Evolutionary conservation across 2,888 invertebrate genomes (phyloP).

Genomic region (Dasypogon diadema): DNA sequence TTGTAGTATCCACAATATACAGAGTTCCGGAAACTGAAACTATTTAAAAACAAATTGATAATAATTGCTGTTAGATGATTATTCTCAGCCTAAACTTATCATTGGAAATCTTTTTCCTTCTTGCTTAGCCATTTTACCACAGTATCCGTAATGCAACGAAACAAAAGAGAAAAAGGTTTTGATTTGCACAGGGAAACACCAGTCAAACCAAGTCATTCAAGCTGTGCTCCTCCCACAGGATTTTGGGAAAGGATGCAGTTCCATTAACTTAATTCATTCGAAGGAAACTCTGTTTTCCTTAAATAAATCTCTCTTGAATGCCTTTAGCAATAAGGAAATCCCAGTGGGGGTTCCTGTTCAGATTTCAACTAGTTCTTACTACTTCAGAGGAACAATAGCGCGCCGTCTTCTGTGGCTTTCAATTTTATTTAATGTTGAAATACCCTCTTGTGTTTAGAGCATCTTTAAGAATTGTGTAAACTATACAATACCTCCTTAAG

Average conservation of each 20-base stretch:
- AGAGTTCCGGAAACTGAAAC: no score
- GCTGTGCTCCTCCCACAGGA: conserved; percentile 36
- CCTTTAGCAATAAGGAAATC: conserved; percentile 33
- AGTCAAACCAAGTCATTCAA: not conserved
- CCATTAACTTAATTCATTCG: conserved; percentile 49
- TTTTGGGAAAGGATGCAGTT: conserved; percentile 41
- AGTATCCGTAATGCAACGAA: conserved; percentile 17
- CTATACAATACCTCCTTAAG: no score
- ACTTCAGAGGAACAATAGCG: conserved; percentile 24
- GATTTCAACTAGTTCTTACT: conserved; percentile 29
- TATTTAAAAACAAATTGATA: not conserved
- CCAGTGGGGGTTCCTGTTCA: conserved; percentile 25
- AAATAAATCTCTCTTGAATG: conserved; percentile 46
- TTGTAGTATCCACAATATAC: no score
- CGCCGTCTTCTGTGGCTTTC: not conserved
- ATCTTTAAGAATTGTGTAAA: not conserved
- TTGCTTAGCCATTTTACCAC: no score
- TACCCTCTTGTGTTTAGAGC: not conserved
- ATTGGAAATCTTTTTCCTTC: no score
- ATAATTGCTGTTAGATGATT: no score
- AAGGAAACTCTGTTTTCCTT: conserved; percentile 47
- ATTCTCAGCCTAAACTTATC: no score
- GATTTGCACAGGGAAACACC: conserved; percentile 19
- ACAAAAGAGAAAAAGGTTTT: conserved; percentile 6
- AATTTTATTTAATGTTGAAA: not conserved